These are phyloP conservation scores for Agrochola litura DNA, from an alignment of 2,888 invertebrate species.

Conservation along the genomic window DNA sequence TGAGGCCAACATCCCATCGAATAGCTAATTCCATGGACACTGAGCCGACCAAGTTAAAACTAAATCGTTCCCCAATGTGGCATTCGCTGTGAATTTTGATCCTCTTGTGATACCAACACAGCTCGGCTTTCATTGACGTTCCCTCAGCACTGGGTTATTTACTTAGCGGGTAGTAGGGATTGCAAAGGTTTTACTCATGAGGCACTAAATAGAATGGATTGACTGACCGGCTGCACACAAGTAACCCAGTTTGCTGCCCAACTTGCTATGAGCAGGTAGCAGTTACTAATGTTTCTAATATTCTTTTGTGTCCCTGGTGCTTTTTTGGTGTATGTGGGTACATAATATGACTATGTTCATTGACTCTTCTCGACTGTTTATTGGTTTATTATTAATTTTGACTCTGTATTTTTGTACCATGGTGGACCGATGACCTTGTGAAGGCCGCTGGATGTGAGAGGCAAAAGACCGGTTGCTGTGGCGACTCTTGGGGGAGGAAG, in stretches of 20 bases:
- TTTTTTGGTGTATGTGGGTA: too few relatives aligned
- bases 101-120: not conserved
- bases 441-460: too few relatives aligned
- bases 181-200: constrained; percentile 30
- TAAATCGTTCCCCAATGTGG: not conserved
- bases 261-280: constrained; percentile 14
- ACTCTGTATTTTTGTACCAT: too few relatives aligned
- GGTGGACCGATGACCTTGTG: too few relatives aligned
- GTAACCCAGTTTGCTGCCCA: constrained; percentile 51
- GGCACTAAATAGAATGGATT: constrained; percentile 49
- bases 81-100: constrained; percentile 10
- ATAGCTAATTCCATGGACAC: not conserved
- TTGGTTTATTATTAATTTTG: too few relatives aligned
- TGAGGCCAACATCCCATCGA: not conserved
- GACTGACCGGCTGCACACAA: constrained; percentile 51
- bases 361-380: too few relatives aligned
- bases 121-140: not conserved
- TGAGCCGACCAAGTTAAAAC: not conserved
- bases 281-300: constrained; percentile 30
- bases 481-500: too few relatives aligned
- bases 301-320: not conserved
- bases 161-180: constrained; percentile 11
- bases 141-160: not conserved
- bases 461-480: too few relatives aligned
- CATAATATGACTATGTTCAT: too few relatives aligned